Evolutionary conservation across 2,888 invertebrate species (phyloP), one percentile per base, ranked within the genome.

Genomic region (Loripinus fragilis): DNA sequence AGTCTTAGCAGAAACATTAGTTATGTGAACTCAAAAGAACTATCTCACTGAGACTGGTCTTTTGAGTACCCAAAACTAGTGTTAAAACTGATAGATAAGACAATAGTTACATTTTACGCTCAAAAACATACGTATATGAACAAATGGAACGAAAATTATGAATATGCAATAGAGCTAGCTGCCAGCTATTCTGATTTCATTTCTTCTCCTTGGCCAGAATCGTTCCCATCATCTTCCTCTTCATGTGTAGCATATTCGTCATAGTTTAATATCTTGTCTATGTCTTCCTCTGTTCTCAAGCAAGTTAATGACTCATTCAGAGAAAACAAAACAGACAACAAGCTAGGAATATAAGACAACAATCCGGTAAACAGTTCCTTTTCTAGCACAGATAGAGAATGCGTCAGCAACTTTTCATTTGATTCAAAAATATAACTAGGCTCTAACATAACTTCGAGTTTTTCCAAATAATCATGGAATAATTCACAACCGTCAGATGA

Each of bases 361-460:
- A 87, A 50, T 17, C 73, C 76, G 28, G 76, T 69, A 71, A 83
- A 85, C 48, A 75, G 45, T 60, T 85, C 84, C 38, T 79, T 52
- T 28, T 81, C 80, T 67, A 65, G 65, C 48, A 55, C 80, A 28
- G 78, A 66, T 72, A 35, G 76, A 30, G 64, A 72, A 70, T 71
- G 75, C 23, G 55, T 79, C 66, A 64, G 33, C n/a, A 79, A 65
- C 38, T 64, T 75, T 1, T 81, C 69, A 76, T 85, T 81, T 67
- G 66, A 76, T 74, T 80, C 76, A 71, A 87, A 87, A 20, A 35
- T 55, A n/a, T 76, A 73, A 15, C 60, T 66, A 8, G 86, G 85
- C 30, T 85, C 66, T 5, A 88, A 64, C 85, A 87, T 87, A 23
- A 71, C 79, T 52, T 87, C 85, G 20, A 88, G 69, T 25, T 87